These are phyloP conservation scores for Pyrocephalus nanus DNA, from an alignment of 2,797 vertebrate species.

Conservation along the genomic window DNA sequence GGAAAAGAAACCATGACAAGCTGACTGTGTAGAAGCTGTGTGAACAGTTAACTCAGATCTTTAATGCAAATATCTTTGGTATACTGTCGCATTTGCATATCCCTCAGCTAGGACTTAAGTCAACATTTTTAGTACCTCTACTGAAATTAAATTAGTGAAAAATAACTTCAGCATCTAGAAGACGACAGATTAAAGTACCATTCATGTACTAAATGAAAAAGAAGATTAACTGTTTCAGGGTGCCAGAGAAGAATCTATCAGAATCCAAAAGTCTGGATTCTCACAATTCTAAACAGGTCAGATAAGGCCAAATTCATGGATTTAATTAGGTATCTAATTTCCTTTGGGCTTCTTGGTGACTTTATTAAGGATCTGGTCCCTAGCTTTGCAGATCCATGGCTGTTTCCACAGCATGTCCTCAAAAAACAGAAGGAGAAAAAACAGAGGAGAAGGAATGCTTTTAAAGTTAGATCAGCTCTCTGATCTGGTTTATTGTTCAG, in stretches of 20 bases:
- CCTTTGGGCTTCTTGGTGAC: not conserved
- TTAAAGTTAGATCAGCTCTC: not conserved
- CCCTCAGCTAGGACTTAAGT: not conserved
- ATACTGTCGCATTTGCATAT: not conserved
- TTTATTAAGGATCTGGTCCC: not conserved
- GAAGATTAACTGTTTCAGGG: not conserved
- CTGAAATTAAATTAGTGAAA: not conserved
- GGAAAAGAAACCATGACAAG: not conserved
- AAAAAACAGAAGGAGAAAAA: not conserved
- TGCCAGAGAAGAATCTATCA: not conserved
- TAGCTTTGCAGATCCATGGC: not conserved
- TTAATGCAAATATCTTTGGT: not conserved
- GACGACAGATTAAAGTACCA: not conserved
- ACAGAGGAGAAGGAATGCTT: not conserved
- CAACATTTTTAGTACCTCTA: not conserved
- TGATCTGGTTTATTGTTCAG: constrained; percentile 23
- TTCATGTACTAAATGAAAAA: not conserved
- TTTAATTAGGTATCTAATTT: not conserved
- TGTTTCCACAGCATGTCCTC: not conserved
- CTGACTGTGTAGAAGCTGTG: not conserved
- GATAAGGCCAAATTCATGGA: not conserved
- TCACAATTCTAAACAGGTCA: not conserved
- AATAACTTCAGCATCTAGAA: not conserved
- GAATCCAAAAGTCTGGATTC: not conserved
- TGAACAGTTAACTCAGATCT: constrained; percentile 23